Conservation (phyloP, 2,797 vertebrate genomes). For the Pteronotus mesoamericanus region DNA sequence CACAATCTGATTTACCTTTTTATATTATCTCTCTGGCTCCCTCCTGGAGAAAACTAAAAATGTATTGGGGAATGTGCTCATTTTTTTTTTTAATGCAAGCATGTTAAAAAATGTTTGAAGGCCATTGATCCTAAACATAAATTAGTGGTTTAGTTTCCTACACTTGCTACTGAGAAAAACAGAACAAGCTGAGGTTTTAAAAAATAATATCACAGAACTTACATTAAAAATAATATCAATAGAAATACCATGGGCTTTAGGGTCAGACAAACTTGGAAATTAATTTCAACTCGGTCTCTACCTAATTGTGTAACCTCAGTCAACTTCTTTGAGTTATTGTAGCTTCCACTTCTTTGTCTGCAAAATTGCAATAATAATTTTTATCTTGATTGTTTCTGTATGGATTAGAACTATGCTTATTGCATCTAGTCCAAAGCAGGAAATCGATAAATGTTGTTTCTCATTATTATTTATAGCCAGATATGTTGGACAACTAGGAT, state of each 20-base stretch:
- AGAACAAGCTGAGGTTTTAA: not conserved
- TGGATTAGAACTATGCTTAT: not conserved
- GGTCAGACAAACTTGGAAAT: not conserved
- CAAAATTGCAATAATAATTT: not conserved
- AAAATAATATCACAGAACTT: not conserved
- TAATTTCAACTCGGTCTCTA: not conserved
- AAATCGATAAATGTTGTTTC: not conserved
- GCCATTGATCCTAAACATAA: not conserved
- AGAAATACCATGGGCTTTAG: not conserved
- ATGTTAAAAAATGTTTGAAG: not conserved
- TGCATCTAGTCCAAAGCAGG: not conserved
- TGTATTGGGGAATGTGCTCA: not conserved
- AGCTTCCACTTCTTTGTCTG: not conserved
- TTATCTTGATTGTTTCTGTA: not conserved
- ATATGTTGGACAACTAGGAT: not conserved
- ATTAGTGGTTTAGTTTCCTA: not conserved
- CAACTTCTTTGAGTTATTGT: not conserved
- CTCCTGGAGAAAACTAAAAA: not conserved
- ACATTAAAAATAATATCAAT: not conserved
- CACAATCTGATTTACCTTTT: not conserved
- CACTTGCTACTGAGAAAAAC: not conserved
- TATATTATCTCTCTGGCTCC: not conserved
- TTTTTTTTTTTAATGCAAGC: not conserved
- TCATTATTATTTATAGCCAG: not conserved
- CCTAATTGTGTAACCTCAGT: not conserved